Conservation (phyloP, 2,113 vertebrate genomes). For the Oryzias celebensis region DNA sequence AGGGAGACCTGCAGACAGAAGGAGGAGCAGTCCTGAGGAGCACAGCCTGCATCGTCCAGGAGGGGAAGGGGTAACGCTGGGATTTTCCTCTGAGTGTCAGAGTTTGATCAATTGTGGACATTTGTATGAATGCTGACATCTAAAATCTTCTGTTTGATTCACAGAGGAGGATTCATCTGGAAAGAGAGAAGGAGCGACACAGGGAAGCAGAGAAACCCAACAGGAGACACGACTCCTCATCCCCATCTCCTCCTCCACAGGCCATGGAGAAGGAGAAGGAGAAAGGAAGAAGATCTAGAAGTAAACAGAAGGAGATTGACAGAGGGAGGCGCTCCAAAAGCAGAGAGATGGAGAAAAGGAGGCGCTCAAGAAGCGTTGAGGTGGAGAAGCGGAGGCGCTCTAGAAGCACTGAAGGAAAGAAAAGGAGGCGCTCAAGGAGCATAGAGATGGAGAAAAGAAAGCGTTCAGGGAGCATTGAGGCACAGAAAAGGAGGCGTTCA, state of each 20-base stretch:
- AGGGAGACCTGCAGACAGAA: conserved; percentile 63
- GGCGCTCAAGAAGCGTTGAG: conserved; percentile 12
- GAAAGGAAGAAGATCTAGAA: conserved; percentile 20
- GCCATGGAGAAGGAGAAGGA: conserved; percentile 35
- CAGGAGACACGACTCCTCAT: conserved; percentile 55
- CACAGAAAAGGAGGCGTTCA: neutral
- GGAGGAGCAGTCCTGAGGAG: conserved; percentile 46
- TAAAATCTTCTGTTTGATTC: neutral
- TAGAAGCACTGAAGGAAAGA: conserved; percentile 26
- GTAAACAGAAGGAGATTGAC: conserved; percentile 21
- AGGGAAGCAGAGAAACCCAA: conserved; percentile 36
- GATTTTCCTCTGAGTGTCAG: too few species aligned
- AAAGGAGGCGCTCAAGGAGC: conserved; percentile 12
- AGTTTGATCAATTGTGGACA: too few species aligned
- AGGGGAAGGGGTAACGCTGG: conserved; percentile 51
- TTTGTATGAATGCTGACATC: neutral
- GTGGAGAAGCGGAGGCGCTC: conserved; percentile 11
- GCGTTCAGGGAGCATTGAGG: neutral
- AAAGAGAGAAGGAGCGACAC: conserved; percentile 36
- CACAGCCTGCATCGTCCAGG: conserved; percentile 42
- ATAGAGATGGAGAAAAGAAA: conserved; percentile 10
- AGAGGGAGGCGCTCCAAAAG: conserved; percentile 14
- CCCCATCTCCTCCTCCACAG: conserved; percentile 46
- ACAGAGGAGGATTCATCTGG: conserved; percentile 53
- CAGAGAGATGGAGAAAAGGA: conserved; percentile 27